Percentiles rank a stretch among this genome's conserved stretches.
phyloP scores from a whole-genome alignment of 1,140 invertebrate species.

The Mycetomoellerius zeteki region DNA sequence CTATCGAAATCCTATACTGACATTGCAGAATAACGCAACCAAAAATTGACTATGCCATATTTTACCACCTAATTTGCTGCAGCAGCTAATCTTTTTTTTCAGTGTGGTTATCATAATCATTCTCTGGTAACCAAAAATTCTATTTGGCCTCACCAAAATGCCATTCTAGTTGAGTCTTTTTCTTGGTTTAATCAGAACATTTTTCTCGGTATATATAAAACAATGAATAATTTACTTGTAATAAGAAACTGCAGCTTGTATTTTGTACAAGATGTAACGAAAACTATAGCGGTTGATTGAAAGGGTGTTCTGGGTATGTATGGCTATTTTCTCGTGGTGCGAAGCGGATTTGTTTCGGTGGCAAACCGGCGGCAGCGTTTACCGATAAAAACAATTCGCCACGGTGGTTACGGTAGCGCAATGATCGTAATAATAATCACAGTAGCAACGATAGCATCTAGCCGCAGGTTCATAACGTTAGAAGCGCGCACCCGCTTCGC shows the following conservation, averaged over 20 bases:
- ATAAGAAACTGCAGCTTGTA: neutral
- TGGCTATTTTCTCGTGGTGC: neutral
- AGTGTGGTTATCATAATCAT: too few relatives aligned
- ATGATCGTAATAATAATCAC: constrained; percentile 67
- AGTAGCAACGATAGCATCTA: constrained; percentile 63
- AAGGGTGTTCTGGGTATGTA: neutral
- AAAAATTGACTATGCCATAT: too few relatives aligned
- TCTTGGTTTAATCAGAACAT: too few relatives aligned
- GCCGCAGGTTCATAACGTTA: constrained; percentile 30
- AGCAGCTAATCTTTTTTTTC: too few relatives aligned
- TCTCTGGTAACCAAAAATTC: too few relatives aligned
- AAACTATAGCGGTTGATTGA: neutral
- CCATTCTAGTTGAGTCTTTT: too few relatives aligned
- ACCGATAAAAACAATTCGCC: constrained; percentile 37
- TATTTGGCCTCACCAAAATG: too few relatives aligned
- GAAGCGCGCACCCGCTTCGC: constrained; percentile 31
- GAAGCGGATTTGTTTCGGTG: constrained; percentile 7
- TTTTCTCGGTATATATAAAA: neutral
- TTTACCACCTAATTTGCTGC: too few relatives aligned
- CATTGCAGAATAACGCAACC: too few relatives aligned
- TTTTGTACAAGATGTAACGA: neutral
- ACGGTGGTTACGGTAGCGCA: constrained; percentile 37
- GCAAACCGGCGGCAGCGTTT: neutral
- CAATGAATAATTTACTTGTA: neutral
- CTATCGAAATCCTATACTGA: too few relatives aligned